These are phyloP conservation scores for Arizona elegans DNA, from an alignment of 2,113 vertebrate genomes.

Conservation along the genomic window DNA sequence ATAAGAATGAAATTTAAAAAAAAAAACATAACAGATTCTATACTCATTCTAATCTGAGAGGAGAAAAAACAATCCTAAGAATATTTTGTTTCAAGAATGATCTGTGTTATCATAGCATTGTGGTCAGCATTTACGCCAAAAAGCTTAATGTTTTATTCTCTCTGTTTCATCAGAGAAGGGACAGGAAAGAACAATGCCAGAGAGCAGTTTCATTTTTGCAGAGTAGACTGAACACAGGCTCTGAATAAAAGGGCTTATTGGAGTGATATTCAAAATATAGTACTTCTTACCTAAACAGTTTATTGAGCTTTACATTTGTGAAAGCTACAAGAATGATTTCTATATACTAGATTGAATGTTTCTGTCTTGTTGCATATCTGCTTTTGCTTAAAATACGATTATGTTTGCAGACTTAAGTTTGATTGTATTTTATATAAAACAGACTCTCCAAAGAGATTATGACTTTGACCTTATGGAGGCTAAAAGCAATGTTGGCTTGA, in stretches of 20 bases:
- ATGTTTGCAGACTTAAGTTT: background rate
- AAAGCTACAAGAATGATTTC: constrained; percentile 31
- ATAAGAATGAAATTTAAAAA: background rate
- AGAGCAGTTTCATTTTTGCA: background rate
- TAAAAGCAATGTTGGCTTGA: background rate
- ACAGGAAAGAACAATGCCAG: background rate
- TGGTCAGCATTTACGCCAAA: constrained; percentile 10
- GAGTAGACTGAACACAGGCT: constrained; percentile 29
- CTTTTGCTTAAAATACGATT: constrained; percentile 26
- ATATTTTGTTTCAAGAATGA: background rate
- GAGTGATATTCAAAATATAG: constrained; percentile 34
- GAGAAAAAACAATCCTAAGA: background rate
- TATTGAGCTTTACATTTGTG: constrained; percentile 15
- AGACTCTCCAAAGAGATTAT: background rate
- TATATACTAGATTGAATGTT: constrained; percentile 20
- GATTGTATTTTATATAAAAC: background rate
- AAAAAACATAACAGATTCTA: background rate
- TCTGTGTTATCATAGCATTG: constrained; percentile 10
- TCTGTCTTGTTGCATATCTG: constrained; percentile 26
- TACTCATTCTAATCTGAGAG: background rate
- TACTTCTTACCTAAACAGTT: constrained; percentile 22
- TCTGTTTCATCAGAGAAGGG: background rate
- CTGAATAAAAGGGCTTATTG: constrained; percentile 13
- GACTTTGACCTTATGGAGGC: background rate
- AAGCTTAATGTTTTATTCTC: background rate